phyloP scores from a whole-genome alignment of 2,888 invertebrate species.

The Drosophila koepferae region DNA sequence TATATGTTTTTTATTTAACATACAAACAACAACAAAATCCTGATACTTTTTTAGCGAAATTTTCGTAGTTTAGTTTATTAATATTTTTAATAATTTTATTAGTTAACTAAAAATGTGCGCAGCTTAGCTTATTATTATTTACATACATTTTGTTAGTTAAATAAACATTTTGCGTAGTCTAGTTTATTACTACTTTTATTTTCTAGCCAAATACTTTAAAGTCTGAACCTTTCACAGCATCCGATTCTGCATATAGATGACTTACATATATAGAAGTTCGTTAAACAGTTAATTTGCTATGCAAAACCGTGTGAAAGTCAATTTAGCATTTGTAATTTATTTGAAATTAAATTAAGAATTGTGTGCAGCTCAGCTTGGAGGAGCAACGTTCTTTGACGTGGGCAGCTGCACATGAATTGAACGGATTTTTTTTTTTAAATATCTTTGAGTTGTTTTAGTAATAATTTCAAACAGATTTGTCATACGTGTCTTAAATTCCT shows the following conservation, averaged over 20 bases:
- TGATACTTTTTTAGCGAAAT: too few relatives aligned
- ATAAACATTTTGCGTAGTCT: too few relatives aligned
- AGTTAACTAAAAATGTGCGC: too few relatives aligned
- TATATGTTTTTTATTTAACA: too few relatives aligned
- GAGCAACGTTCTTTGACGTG: neutral
- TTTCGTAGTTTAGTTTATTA: too few relatives aligned
- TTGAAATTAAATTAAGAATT: neutral
- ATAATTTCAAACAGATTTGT: constrained; percentile 6
- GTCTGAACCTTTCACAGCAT: neutral
- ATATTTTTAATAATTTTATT: too few relatives aligned
- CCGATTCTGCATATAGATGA: neutral
- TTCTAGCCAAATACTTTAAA: neutral
- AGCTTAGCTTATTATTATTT: too few relatives aligned
- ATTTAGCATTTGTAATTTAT: neutral
- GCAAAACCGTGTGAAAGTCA: neutral
- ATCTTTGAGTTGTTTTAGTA: constrained; percentile 7
- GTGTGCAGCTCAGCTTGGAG: neutral
- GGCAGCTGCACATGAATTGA: constrained; percentile 3
- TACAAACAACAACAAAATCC: too few relatives aligned
- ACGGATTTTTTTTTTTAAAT: neutral
- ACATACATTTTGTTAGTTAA: too few relatives aligned
- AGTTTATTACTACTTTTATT: too few relatives aligned
- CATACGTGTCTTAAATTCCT: neutral
- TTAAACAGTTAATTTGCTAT: neutral
- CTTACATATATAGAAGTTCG: neutral